Conservation (phyloP, 2,113 vertebrate species). For the Amazona guildingii region DNA sequence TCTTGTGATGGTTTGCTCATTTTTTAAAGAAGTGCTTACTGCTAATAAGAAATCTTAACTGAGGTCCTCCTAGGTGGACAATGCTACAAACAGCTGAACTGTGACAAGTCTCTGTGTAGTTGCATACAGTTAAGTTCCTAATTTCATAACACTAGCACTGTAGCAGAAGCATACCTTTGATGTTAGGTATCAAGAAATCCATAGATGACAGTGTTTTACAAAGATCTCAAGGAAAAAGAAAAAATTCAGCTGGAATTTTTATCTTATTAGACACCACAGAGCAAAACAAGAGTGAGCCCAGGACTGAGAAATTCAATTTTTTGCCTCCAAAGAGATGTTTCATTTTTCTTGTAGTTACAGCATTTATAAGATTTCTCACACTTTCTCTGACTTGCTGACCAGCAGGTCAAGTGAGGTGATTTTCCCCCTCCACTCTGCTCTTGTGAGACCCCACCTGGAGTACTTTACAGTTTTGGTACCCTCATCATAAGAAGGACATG, state of each 20-base stretch:
- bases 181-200: not conserved
- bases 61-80: not conserved
- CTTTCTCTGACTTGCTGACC: not conserved
- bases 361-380: not conserved
- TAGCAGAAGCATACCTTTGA: not conserved
- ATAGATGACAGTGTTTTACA: not conserved
- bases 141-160: not conserved
- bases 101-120: not conserved
- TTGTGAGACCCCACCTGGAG: not conserved
- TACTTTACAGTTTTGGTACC: not conserved
- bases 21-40: not conserved
- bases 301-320: not conserved
- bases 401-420: not conserved
- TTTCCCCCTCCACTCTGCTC: not conserved
- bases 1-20: not conserved
- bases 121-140: not conserved
- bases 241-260: not conserved
- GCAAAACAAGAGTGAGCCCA: not conserved
- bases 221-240: not conserved
- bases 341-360: not conserved
- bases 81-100: not conserved
- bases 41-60: not conserved
- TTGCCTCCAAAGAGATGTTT: not conserved
- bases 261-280: not conserved
- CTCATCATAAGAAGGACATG: not conserved